Conservation (phyloP, 1,140 invertebrate species). For the Sweltsa coloradensis region DNA sequence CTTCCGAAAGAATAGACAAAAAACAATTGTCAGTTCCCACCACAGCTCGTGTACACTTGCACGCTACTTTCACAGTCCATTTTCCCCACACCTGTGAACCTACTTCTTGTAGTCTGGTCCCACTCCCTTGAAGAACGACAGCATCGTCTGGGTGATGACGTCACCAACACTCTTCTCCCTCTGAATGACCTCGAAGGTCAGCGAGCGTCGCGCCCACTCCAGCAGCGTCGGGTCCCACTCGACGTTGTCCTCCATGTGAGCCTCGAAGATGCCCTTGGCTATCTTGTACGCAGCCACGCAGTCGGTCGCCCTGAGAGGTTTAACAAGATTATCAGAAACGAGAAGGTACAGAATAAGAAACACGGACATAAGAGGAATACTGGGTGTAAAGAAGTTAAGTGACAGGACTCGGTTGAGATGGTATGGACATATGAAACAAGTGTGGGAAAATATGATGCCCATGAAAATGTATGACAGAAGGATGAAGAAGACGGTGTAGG, state of each 20-base stretch:
- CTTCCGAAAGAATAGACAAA: background rate
- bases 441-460: no score
- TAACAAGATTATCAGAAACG: no score
- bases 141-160: conserved; percentile 52
- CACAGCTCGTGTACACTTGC: background rate
- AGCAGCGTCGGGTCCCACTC: conserved; percentile 61
- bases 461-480: no score
- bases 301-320: conserved; percentile 59
- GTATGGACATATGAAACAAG: no score
- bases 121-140: conserved; percentile 55
- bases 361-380: no score
- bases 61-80: no score
- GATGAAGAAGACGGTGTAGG: no score
- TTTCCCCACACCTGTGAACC: no score
- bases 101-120: conserved; percentile 56
- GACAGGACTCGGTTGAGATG: no score
- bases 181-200: conserved; percentile 74
- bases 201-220: conserved; percentile 69
- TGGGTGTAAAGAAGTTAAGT: no score
- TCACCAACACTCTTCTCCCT: conserved; percentile 63
- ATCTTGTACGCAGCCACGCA: conserved; percentile 62
- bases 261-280: conserved; percentile 59
- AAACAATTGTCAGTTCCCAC: conserved; percentile 9
- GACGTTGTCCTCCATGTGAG: conserved; percentile 42
- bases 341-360: no score